Conservation (phyloP, 2,113 vertebrate species). For the Ameiurus melas region DNA sequence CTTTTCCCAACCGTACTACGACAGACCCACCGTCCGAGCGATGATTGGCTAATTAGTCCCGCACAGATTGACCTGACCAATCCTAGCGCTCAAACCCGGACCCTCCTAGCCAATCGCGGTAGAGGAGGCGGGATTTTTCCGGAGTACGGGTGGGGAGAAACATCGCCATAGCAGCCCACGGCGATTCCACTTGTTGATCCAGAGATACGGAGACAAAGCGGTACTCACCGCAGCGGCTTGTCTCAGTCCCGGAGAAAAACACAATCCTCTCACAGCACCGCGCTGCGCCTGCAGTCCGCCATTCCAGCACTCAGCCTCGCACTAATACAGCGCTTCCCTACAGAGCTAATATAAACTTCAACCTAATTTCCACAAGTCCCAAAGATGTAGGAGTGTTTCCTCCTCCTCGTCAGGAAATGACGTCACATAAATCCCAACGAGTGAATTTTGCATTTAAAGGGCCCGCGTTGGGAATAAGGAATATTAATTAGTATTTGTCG, state of each 20-base stretch:
- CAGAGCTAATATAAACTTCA: not conserved
- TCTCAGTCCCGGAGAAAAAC: not conserved
- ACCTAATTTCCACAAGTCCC: not conserved
- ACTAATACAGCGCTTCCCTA: not conserved
- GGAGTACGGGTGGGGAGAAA: slow-evolving; percentile 1
- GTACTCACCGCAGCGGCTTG: slow-evolving; percentile 8
- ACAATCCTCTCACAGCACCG: not conserved
- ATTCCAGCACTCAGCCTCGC: not conserved
- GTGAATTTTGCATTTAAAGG: slow-evolving; percentile 18
- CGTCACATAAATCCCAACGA: not conserved
- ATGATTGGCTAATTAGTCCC: not conserved
- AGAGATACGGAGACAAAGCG: slow-evolving; percentile 13
- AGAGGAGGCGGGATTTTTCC: not conserved
- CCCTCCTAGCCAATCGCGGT: not conserved
- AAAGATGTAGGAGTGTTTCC: not conserved
- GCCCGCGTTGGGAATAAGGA: not conserved
- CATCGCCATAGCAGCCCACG: slow-evolving; percentile 14
- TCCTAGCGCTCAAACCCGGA: not conserved
- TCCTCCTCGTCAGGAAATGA: not conserved
- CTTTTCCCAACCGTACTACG: not conserved
- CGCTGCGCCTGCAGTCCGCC: not conserved
- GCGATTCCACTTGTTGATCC: slow-evolving; percentile 25
- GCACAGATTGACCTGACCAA: not conserved
- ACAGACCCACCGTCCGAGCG: not conserved
- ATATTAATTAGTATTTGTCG: not conserved